phyloP scores from a whole-genome alignment of 2,113 vertebrate species.

The Dromas ardeola region DNA sequence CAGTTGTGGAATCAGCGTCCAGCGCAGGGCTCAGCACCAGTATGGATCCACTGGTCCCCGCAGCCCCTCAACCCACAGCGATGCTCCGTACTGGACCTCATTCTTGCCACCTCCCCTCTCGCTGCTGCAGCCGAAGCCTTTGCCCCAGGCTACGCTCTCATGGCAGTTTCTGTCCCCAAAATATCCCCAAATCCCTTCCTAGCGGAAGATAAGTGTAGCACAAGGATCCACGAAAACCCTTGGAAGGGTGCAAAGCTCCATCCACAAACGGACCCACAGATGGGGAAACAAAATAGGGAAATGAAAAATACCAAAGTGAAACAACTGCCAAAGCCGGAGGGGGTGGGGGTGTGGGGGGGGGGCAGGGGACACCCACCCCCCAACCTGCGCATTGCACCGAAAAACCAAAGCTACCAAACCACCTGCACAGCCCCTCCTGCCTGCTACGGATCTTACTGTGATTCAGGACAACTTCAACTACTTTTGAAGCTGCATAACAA shows the following conservation, averaged over 20 bases:
- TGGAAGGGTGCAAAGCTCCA: background rate
- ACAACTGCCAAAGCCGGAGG: background rate
- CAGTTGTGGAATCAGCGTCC: fast-evolving
- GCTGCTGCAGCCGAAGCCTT: background rate
- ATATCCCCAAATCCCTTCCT: background rate
- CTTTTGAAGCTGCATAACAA: background rate
- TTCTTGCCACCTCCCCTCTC: fast-evolving
- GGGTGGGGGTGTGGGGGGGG: too few species aligned
- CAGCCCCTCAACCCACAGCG: fast-evolving
- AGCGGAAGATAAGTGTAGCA: background rate
- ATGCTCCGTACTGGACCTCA: background rate
- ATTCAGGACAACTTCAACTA: background rate
- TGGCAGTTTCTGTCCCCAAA: background rate
- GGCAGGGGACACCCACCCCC: background rate
- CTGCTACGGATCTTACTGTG: background rate
- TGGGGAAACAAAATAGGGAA: background rate
- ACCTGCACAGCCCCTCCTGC: background rate
- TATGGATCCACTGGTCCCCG: fast-evolving
- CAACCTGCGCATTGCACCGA: background rate
- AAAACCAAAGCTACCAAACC: background rate
- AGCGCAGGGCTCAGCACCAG: fast-evolving
- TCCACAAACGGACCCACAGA: background rate
- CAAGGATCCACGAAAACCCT: background rate
- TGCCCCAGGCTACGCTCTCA: background rate
- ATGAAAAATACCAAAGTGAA: background rate